These are phyloP conservation scores for Sycophaga agraensis DNA, from an alignment of 1,140 invertebrate species.

Conservation along the genomic window DNA sequence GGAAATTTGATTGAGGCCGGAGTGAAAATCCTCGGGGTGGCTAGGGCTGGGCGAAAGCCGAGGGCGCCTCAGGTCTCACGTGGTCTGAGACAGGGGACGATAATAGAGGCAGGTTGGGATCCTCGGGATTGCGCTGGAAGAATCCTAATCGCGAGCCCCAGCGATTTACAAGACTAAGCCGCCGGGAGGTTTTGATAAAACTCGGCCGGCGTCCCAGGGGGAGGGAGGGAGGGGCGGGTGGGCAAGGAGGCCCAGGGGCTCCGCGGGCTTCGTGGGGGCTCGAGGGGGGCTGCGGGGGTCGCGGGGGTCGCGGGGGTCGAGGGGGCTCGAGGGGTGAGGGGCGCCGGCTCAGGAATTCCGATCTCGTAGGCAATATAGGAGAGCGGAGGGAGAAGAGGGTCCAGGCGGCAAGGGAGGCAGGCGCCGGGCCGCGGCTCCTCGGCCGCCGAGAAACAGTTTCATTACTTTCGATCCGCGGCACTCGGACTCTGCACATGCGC, in stretches of 20 bases:
- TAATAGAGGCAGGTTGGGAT: constrained; percentile 4
- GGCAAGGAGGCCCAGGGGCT: background rate
- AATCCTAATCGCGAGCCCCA: constrained; percentile 19
- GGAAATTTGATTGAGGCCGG: constrained; percentile 9
- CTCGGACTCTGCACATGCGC: background rate
- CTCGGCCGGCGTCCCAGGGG: background rate
- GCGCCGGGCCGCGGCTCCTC: background rate
- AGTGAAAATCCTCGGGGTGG: background rate
- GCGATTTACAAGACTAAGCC: constrained; percentile 26
- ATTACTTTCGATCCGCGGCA: constrained; percentile 24
- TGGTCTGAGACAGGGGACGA: background rate
- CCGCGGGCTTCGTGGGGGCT: too few species aligned
- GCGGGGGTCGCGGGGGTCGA: too few species aligned
- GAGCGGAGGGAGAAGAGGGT: background rate
- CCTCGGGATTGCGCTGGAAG: constrained; percentile 7
- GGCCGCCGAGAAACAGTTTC: constrained; percentile 24
- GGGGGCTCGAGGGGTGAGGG: constrained; percentile 4
- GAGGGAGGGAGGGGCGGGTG: background rate
- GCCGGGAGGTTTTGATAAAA: constrained; percentile 25
- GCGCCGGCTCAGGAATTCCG: constrained; percentile 19
- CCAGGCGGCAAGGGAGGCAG: background rate
- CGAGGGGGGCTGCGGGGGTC: too few species aligned
- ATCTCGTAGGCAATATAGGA: constrained; percentile 26
- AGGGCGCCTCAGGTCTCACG: too few species aligned
- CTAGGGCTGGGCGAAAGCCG: too few species aligned